phyloP scores from a whole-genome alignment of 2,888 invertebrate genomes.

The Polyommatus iphigenia region DNA sequence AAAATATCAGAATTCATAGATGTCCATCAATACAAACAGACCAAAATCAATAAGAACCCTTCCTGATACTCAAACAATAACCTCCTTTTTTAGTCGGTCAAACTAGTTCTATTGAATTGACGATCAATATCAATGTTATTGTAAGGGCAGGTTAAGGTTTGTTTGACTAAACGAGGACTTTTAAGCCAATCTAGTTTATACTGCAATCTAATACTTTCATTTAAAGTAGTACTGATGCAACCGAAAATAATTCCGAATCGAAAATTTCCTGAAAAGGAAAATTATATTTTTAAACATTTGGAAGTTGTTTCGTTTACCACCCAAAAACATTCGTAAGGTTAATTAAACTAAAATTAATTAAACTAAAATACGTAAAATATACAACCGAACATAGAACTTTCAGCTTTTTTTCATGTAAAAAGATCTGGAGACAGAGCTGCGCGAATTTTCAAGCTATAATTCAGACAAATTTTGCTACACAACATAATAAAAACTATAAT shows the following conservation, averaged over 20 bases:
- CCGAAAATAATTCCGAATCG: background rate
- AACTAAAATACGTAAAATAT: too few relatives aligned
- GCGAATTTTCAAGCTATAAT: too few relatives aligned
- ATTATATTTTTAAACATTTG: too few relatives aligned
- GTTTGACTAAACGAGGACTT: conserved; percentile 1
- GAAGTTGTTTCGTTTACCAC: too few relatives aligned
- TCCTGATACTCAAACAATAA: conserved; percentile 67
- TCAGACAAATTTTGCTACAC: too few relatives aligned
- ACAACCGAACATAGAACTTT: too few relatives aligned
- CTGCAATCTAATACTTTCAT: background rate
- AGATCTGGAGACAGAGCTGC: too few relatives aligned
- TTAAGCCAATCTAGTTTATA: conserved; percentile 1
- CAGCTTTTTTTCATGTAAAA: background rate
- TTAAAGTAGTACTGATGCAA: background rate
- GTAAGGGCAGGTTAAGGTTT: conserved; percentile 22
- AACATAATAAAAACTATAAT: too few relatives aligned
- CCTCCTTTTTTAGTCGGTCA: conserved; percentile 56
- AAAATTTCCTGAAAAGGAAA: too few relatives aligned
- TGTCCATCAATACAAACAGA: conserved; percentile 69
- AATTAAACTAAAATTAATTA: too few relatives aligned
- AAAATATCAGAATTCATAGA: conserved; percentile 44
- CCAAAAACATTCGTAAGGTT: too few relatives aligned
- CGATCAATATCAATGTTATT: conserved; percentile 36
- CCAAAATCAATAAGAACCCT: conserved; percentile 76
- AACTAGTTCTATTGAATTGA: conserved; percentile 53